These are phyloP conservation scores for Pandemis heparana DNA, from an alignment of 2,888 invertebrate genomes.

Conservation along the genomic window DNA sequence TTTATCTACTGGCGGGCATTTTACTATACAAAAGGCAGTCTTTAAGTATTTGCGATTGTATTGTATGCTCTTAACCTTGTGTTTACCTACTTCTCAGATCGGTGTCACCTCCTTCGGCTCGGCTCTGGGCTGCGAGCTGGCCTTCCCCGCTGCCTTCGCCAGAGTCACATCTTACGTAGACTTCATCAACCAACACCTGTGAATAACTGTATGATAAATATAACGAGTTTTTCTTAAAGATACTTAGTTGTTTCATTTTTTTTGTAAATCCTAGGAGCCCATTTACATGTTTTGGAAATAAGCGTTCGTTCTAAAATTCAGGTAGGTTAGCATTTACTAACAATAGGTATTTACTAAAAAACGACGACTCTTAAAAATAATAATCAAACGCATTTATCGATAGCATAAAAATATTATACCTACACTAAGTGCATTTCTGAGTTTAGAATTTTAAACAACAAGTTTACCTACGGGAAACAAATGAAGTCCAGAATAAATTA, in stretches of 20 bases:
- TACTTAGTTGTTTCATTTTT: background rate
- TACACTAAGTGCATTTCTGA: no score
- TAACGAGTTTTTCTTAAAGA: background rate
- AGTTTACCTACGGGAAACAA: no score
- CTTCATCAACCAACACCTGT: conserved; percentile 58
- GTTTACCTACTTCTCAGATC: conserved; percentile 41
- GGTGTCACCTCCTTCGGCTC: conserved; percentile 60
- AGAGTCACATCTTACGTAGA: conserved; percentile 59
- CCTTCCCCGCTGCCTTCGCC: conserved; percentile 60
- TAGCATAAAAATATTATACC: no score
- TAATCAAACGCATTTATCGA: no score
- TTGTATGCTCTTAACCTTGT: conserved; percentile 28
- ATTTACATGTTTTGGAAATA: background rate
- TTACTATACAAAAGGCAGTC: no score
- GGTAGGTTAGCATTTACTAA: no score
- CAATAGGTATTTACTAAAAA: no score
- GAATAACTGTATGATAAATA: conserved; percentile 33
- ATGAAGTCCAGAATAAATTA: no score
- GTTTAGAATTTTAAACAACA: no score
- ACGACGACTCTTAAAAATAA: no score
- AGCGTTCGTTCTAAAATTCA: no score
- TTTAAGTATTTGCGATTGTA: background rate
- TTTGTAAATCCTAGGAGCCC: background rate
- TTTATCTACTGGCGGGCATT: no score
- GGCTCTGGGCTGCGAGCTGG: conserved; percentile 55